Evolutionary conservation across 2,113 vertebrate species (phyloP).

Genomic region (Chaetodon auriga): DNA sequence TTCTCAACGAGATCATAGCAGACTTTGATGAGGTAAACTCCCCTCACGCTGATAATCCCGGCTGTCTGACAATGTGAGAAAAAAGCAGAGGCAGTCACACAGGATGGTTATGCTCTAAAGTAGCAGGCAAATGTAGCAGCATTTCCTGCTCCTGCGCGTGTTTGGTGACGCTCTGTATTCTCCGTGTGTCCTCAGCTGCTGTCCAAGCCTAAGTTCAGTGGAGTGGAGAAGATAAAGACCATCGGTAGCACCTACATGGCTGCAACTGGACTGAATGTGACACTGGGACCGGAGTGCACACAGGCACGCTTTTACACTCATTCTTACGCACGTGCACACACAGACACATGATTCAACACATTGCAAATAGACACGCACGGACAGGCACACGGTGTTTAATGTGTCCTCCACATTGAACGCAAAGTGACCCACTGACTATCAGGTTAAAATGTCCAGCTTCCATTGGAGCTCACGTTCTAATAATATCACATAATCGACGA

Average conservation of each 20-base stretch:
- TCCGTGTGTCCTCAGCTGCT: slow-evolving; percentile 85
- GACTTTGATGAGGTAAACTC: slow-evolving; percentile 95
- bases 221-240: slow-evolving; percentile 99
- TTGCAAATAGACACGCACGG: neutral
- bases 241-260: slow-evolving; percentile 99
- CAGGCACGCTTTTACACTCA: slow-evolving; percentile 84
- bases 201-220: slow-evolving; percentile 98
- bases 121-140: neutral
- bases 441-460: neutral
- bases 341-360: neutral
- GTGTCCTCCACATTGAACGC: neutral
- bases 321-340: neutral
- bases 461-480: neutral
- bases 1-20: slow-evolving; percentile 97
- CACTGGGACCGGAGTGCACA: slow-evolving; percentile 90
- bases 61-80: slow-evolving; percentile 5
- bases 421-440: neutral
- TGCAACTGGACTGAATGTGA: slow-evolving; percentile 93
- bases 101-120: slow-evolving; percentile 7
- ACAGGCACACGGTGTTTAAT: no score
- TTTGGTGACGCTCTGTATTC: neutral
- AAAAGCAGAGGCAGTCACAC: slow-evolving; percentile 4
- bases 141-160: neutral
- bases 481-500: neutral
- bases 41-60: slow-evolving; percentile 56